phyloP scores from a whole-genome alignment of 2,888 invertebrate genomes.

The Holacanthella duospinosa region DNA sequence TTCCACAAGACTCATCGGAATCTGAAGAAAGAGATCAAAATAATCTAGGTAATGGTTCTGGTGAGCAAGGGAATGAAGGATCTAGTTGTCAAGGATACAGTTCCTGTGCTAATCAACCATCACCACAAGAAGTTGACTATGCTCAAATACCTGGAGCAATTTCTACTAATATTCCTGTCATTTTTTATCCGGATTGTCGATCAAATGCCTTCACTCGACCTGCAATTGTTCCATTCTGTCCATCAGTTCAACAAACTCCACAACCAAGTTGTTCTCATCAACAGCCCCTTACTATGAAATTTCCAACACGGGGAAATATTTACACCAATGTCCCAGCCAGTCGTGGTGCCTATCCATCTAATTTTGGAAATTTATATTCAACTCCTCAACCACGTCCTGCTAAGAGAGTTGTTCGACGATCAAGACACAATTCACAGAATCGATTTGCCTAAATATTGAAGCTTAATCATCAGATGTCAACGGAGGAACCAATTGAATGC shows the following conservation, averaged over 20 bases:
- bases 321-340: constrained; percentile 5
- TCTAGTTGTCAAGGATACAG: neutral
- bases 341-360: constrained; percentile 6
- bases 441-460: neutral
- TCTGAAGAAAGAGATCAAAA: neutral
- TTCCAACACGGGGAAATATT: constrained; percentile 16
- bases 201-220: constrained; percentile 31
- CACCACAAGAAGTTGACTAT: constrained; percentile 25
- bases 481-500: too few species aligned
- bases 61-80: neutral
- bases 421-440: neutral
- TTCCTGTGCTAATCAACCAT: neutral
- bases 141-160: constrained; percentile 33
- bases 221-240: constrained; percentile 36
- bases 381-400: neutral
- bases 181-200: constrained; percentile 35
- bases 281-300: constrained; percentile 28
- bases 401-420: neutral
- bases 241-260: constrained; percentile 14
- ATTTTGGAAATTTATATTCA: neutral
- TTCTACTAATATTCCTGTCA: constrained; percentile 30
- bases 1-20: neutral
- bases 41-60: constrained; percentile 2
- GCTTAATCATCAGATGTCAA: neutral
- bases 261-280: constrained; percentile 16